Base-by-base conservation (phyloP, 2,113 vertebrate genomes). In the Microtus montanus region DNA sequence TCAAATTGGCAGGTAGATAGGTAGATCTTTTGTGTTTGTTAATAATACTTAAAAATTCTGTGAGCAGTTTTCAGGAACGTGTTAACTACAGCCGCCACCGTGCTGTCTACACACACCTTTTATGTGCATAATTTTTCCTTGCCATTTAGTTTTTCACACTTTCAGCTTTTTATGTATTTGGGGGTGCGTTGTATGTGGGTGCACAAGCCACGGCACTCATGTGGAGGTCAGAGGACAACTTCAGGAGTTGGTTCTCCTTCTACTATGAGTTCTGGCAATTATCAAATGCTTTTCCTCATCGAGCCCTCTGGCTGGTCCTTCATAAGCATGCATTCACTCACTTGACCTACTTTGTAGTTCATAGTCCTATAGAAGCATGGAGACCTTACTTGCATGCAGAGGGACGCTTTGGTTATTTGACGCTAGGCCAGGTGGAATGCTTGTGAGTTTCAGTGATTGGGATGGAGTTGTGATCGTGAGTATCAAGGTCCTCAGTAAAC, bases 91-190 rank as follows among this genome's bases (percentile, higher is more conserved):
- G 5, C 86, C 64, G 26, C 19, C 35, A 41, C 49, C 49, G 52
- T 52, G 4, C 33, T 86, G 28, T n/a, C 44, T 66, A 5, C 47
- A 10, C 6, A 17, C 14, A 41, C 63, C 58, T 28, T 22, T 61
- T 61, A 61, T n/a, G 7, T 49, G 30, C 75, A 78, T 66, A 49
- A 49, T 87, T 77, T 90, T 90, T 78, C 22, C 91, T 49, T 88
- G 90, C 49, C 49, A 64, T 74, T 90, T 94, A 70, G 4, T 92
- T 94, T 86, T 97, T 49, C 35, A 35, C 71, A 24, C 19, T 20
- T 75, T 5, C 54, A 8, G 52, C 52, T 79, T 30, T 52, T 17
- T 61, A 38, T 63, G 13, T 83, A 15, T 84, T 63, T 26, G 49
- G 52, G 78, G 3, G 19, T 1, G 1, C 0, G 58, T 20, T 35